Evolutionary conservation across 2,113 vertebrate species (phyloP), one percentile per base, ranked within the genome.

Genomic region (Indicator indicator): DNA sequence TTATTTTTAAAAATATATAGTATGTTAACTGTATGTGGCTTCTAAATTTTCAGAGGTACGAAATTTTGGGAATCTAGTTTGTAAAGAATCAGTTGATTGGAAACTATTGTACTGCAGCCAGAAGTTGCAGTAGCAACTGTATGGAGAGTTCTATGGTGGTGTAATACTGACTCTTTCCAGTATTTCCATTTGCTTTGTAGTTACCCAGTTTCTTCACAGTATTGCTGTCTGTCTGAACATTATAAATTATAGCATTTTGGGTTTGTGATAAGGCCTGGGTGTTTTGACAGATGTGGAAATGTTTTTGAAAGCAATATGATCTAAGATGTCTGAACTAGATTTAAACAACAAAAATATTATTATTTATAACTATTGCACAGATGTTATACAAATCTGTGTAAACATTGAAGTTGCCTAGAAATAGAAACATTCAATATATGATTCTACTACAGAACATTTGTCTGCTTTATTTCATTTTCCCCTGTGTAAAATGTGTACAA

Each of bases 381-480:
- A 9, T 81, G 50, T 50, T 86, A 10, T 88, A 93, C 86, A 84
- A 48, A 78, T 92, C 74, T 84, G 32, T 84, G 36, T 58, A 93
- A 83, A 81, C 24, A 32, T 10, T 65, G 83, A 82, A 92, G 73
- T 75, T 96, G 54, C 62, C 81, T 90, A 81, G 83, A 79, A 94
- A 90, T 84, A 90, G 94, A 89, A 92, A 83, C 26, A 32, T 9
- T 4, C 40, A 48, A 44, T 90, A 90, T 86, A 90, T 93, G 3
- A 90, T 86, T 94, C 83, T 88, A 60, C 48, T 80, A 71, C 40
- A 36, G 76, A 65, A 30, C 0, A 36, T 70, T 89, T 17, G 33
- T 44, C 52, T 70, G 18, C 24, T 50, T 68, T 70, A 77, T 59
- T 85, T 60, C 32, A 3, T 93, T 92, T 90, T 64, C 40, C 18